Evolutionary conservation across 1,140 invertebrate species (phyloP), one percentile per base, ranked within the genome.

Genomic region (Thaumatotibia leucotreta): DNA sequence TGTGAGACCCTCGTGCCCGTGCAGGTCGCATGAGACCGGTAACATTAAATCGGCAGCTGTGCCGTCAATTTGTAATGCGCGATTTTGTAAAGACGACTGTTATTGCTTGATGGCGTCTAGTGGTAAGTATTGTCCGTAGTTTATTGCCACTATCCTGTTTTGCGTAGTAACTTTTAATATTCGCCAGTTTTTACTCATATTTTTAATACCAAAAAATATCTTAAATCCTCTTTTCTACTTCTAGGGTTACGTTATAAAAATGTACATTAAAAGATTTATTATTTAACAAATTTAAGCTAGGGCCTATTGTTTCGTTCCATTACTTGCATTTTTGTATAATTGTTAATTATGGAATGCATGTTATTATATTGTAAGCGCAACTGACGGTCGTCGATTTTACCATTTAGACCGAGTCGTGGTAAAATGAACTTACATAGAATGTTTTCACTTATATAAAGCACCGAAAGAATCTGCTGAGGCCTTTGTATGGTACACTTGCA

Each of bases 281-380:
- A 89, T 88, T 86, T 81, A 75, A 80, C 79, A 62, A 29, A 83
- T 81, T 79, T 82, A 22, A 70, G 72, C 63, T 85, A 83, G 77
- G 72, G 67, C 68, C 75, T 65, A 76, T 72, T 68, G 72, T 84
- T 86, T 88, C 81, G 85, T 88, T 90, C 86, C 86, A 89, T 85
- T 88, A 79, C 72, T 79, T 82, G 85, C 85, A 89, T 90, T 89
- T 85, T 89, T 88, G 84, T 88, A 82, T 83, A 87, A 86, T 82
- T 89, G 86, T 88, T 89, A 83, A 73, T 88, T 86, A 77, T 79
- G 80, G 79, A 75, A 76, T 77, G 73, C 76, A 78, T 85, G 80
- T 86, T 87, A 75, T 82, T 84, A 84, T 84, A 83, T 85, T 83
- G 77, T 81, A 78, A 75, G 68, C 67, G 67, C 65, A 78, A 80